phyloP scores from a whole-genome alignment of 2,113 vertebrate species.

The Xenotilapia caudafasciata region DNA sequence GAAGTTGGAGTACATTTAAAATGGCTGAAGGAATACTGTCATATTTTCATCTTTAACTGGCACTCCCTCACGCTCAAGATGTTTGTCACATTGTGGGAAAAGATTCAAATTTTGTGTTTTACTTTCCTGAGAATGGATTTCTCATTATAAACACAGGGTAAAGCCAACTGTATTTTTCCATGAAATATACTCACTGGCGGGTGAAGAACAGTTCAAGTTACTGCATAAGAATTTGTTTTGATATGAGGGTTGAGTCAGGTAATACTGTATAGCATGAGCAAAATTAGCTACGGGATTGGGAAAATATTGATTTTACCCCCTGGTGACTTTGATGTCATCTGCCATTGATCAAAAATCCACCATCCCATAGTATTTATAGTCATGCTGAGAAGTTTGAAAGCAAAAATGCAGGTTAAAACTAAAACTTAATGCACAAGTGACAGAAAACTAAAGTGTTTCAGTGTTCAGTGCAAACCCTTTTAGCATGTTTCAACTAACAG shows the following conservation, averaged over 20 bases:
- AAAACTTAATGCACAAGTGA: not conserved
- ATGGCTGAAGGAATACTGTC: conserved; percentile 14
- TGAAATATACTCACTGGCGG: not conserved
- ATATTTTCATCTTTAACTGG: conserved; percentile 4
- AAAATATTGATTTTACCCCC: not conserved
- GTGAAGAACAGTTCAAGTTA: not conserved
- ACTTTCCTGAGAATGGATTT: not conserved
- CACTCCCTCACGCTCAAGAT: not conserved
- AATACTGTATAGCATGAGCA: not conserved
- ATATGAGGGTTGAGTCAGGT: not conserved
- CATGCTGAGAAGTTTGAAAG: not conserved
- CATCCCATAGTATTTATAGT: not conserved
- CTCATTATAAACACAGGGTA: not conserved
- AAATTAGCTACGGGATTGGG: not conserved
- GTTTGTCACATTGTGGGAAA: conserved; percentile 3
- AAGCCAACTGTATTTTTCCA: not conserved
- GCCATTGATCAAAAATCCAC: not conserved
- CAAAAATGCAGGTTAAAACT: not conserved
- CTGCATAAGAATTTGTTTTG: not conserved
- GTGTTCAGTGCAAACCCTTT: not conserved
- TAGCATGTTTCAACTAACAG: not conserved
- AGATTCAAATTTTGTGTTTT: conserved; percentile 3
- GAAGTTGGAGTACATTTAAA: conserved; percentile 32
- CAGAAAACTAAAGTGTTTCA: not conserved
- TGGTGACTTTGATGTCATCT: not conserved